These are phyloP conservation scores for Pionites leucogaster DNA, from an alignment of 2,113 vertebrate genomes.

Conservation along the genomic window DNA sequence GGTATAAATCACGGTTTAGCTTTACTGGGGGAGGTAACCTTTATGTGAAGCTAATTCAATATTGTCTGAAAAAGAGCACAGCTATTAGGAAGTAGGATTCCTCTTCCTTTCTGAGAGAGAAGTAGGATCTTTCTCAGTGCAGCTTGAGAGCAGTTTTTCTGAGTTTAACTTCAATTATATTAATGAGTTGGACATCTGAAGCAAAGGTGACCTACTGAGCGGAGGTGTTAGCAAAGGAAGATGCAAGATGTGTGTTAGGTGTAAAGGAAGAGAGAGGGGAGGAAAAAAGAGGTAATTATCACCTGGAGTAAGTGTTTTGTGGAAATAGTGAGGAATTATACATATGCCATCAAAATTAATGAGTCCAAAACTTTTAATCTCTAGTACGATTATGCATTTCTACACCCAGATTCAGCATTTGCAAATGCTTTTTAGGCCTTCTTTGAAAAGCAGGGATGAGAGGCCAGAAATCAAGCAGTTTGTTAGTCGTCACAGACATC, in stretches of 20 bases:
- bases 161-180: background rate
- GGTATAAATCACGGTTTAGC: background rate
- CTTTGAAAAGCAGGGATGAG: background rate
- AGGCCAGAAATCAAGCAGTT: background rate
- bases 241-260: background rate
- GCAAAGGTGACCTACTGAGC: background rate
- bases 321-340: background rate
- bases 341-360: background rate
- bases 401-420: background rate
- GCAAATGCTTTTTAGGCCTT: background rate
- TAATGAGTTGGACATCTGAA: background rate
- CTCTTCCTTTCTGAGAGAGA: background rate
- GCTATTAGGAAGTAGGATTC: background rate
- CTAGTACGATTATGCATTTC: background rate
- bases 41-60: background rate
- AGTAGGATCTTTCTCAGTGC: background rate
- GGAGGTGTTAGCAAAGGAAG: background rate
- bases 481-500: background rate
- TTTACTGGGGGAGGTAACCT: background rate
- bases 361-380: background rate
- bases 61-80: background rate
- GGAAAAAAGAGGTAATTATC: background rate
- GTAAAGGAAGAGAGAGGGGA: background rate
- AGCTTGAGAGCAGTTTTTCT: background rate
- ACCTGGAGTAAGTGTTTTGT: slow-evolving; percentile 2